These are phyloP conservation scores for Folsomia candida DNA, from an alignment of 2,888 invertebrate species.

Conservation along the genomic window DNA sequence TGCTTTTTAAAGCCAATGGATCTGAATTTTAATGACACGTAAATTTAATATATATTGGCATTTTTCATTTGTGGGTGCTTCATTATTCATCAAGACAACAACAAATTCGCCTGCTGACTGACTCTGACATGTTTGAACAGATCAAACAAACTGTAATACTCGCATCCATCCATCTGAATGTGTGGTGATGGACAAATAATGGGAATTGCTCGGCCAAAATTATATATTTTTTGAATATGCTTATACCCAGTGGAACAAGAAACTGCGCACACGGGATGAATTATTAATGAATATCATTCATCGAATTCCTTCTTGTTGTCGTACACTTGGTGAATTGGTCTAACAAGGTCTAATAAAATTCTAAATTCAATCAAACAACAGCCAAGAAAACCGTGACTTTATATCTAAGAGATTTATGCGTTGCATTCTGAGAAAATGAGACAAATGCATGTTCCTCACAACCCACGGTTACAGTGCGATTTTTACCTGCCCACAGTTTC, in stretches of 20 bases:
- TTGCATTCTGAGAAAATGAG: not conserved
- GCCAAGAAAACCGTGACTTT: not conserved
- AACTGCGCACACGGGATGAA: not conserved
- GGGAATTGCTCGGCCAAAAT: not conserved
- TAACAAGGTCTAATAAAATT: not conserved
- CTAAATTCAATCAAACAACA: not conserved
- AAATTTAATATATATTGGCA: not conserved
- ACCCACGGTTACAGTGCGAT: not conserved
- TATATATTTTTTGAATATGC: not conserved
- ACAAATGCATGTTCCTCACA: not conserved
- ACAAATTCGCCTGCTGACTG: no score
- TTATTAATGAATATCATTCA: not conserved
- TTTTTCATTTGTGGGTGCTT: not conserved
- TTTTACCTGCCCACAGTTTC: not conserved
- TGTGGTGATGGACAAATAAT: not conserved
- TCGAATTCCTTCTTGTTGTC: not conserved
- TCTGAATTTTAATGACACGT: not conserved
- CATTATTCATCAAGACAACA: not conserved
- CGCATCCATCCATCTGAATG: not conserved
- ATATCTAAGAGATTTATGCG: not conserved
- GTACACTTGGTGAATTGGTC: not conserved
- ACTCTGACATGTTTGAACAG: no score
- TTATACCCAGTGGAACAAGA: not conserved
- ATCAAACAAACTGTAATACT: not conserved
- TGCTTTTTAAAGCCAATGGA: not conserved